A percentile compares a stretch with the other conserved stretches of the same genome.
Evolutionary conservation across 2,113 vertebrate genomes (phyloP).

Genomic region (Colaptes auratus): DNA sequence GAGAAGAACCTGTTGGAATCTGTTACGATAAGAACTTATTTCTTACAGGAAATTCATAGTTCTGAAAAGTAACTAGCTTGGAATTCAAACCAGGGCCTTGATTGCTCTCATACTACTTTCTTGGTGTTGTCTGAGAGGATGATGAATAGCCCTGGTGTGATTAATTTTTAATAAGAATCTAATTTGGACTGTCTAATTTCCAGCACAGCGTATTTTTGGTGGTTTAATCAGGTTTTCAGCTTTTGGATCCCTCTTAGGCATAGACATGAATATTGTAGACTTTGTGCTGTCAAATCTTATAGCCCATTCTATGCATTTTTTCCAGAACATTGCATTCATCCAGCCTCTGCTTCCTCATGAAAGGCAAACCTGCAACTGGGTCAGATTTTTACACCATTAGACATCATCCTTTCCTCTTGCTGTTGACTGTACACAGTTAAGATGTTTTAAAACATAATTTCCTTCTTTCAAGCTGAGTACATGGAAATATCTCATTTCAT

Average conservation of each 20-base stretch:
- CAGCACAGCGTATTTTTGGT: conserved; percentile 19
- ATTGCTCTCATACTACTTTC: neutral
- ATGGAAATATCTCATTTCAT: neutral
- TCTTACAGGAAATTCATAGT: neutral
- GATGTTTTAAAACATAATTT: neutral
- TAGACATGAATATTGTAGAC: conserved; percentile 13
- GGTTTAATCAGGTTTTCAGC: conserved; percentile 58
- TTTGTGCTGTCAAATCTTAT: conserved; percentile 38
- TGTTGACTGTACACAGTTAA: neutral
- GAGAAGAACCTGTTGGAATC: neutral
- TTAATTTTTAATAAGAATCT: conserved; percentile 62
- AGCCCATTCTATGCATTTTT: neutral
- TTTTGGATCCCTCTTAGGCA: conserved; percentile 40
- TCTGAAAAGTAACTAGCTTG: neutral
- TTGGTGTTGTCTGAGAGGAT: conserved; percentile 23
- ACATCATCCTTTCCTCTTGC: neutral
- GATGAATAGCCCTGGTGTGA: conserved; percentile 38
- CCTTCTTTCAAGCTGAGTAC: neutral
- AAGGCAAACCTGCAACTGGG: neutral
- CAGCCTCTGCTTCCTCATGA: neutral
- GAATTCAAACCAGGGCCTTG: neutral
- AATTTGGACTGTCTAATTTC: conserved; percentile 50
- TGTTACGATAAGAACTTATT: neutral
- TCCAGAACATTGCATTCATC: neutral
- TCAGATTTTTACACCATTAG: neutral